Conservation (phyloP, 2,113 vertebrate genomes). For the Sialia sialis region DNA sequence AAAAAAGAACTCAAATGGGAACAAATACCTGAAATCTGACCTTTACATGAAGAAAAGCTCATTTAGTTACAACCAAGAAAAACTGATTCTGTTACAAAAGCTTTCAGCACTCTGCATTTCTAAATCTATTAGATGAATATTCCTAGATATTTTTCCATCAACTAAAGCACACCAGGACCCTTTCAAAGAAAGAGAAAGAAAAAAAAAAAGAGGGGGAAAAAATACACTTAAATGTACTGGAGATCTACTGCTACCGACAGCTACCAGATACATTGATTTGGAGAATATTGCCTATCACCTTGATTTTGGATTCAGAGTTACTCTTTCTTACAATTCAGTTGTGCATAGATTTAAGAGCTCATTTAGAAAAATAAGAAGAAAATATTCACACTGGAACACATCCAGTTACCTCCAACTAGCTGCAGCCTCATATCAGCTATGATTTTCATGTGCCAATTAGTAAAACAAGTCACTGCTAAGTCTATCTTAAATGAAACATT, state of each 20-base stretch:
- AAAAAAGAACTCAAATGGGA: conserved; percentile 28
- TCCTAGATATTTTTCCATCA: background rate
- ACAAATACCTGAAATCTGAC: conserved; percentile 64
- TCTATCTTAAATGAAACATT: background rate
- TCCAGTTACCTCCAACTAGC: background rate
- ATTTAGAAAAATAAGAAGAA: background rate
- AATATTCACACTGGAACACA: background rate
- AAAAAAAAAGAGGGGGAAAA: fast-evolving
- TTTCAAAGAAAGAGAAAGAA: background rate
- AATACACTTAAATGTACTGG: background rate
- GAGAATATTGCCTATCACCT: background rate
- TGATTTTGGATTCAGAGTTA: background rate
- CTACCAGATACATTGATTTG: background rate
- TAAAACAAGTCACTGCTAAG: background rate
- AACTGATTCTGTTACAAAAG: background rate
- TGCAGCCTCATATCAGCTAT: background rate
- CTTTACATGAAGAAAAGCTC: conserved; percentile 54
- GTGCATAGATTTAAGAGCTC: background rate
- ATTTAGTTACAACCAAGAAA: background rate
- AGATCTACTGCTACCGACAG: background rate
- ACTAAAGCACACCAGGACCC: background rate
- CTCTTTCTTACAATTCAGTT: background rate
- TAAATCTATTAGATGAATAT: background rate
- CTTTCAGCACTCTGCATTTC: background rate
- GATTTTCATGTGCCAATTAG: background rate